Evolutionary conservation across 2,888 invertebrate species (phyloP), one percentile per base, ranked within the genome.

Genomic region (Pseudoips prasinana): DNA sequence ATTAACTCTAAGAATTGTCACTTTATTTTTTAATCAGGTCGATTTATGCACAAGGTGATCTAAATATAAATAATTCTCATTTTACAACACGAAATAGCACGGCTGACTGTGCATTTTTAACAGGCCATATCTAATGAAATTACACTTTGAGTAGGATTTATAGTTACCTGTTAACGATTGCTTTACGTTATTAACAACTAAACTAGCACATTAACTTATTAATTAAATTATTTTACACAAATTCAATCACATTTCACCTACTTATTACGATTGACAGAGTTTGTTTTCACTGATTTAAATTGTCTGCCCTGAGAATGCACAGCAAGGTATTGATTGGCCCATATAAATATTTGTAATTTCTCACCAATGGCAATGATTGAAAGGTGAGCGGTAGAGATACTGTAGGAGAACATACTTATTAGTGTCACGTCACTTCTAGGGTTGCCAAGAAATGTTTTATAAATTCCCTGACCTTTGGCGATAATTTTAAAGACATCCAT

Each of bases 151-250:
- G 29, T 4, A 31, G 5, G 22, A 17, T 42, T 34, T 33, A 8
- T 44, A 22, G 25, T 50, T 59, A 63, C 56, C 56, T 59, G 37
- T 30, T 45, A 30, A 35, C 25, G 40, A 49, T 43, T 39, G 30
- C 38, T 50, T 24, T 33, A 34, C 33, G 33, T 39, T 58, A 29
- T 40, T 43, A 47, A 36, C 38, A 56, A 53, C 32, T 56, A 60
- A 56, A 58, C 46, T 40, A 49, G 51, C 43, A 60, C 64, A 65
- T 68, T 70, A 58, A 70, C 63, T 59, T 63, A 70, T 23, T 57
- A 65, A 61, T 59, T 56, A 49, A 26, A 60, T 44, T 62, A 61
- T 49, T 50, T 59, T 44, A 47, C 33, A 39, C 44, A 51, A 54
- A 53, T 58, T 41, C 38, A 48, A 47, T 43, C 41, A 46, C 56